phyloP scores from a whole-genome alignment of 1,140 invertebrate species.

The Apis cerana region DNA sequence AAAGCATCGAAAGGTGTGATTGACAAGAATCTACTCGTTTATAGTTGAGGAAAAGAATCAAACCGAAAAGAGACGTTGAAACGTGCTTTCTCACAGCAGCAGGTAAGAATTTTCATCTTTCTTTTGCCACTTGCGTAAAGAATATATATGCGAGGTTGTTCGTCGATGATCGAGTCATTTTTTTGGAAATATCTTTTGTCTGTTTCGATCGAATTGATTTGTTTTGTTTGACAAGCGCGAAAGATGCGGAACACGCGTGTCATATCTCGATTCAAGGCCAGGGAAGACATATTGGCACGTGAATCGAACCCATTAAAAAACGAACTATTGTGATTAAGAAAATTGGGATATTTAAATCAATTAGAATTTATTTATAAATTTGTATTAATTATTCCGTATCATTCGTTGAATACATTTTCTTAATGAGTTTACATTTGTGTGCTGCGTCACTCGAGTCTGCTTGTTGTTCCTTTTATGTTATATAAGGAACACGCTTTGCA shows the following conservation, averaged over 20 bases:
- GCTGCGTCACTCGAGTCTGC: slow-evolving; percentile 22
- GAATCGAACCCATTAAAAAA: slow-evolving; percentile 53
- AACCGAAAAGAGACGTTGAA: background rate
- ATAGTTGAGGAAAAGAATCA: background rate
- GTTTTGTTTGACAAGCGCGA: slow-evolving; percentile 45
- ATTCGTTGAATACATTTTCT: slow-evolving; percentile 11
- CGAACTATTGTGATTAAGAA: background rate
- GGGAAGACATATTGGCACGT: slow-evolving; percentile 62
- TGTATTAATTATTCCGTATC: too few relatives aligned
- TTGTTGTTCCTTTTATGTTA: slow-evolving; percentile 62
- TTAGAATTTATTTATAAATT: background rate
- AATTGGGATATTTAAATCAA: slow-evolving; percentile 7
- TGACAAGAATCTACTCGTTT: background rate
- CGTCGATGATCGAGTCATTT: slow-evolving; percentile 1
- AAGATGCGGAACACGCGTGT: slow-evolving; percentile 48
- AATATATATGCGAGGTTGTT: slow-evolving; percentile 26
- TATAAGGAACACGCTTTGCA: slow-evolving; percentile 58
- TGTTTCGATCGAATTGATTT: slow-evolving; percentile 5
- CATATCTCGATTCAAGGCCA: slow-evolving; percentile 57
- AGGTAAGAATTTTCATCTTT: slow-evolving; percentile 52
- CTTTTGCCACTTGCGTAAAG: background rate
- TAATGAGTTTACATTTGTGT: slow-evolving; percentile 19
- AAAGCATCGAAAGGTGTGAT: slow-evolving; percentile 14
- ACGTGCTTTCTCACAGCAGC: slow-evolving; percentile 41
- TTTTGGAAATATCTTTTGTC: too few relatives aligned